phyloP scores from a whole-genome alignment of 2,113 vertebrate genomes.

The Opisthocomus hoazin region DNA sequence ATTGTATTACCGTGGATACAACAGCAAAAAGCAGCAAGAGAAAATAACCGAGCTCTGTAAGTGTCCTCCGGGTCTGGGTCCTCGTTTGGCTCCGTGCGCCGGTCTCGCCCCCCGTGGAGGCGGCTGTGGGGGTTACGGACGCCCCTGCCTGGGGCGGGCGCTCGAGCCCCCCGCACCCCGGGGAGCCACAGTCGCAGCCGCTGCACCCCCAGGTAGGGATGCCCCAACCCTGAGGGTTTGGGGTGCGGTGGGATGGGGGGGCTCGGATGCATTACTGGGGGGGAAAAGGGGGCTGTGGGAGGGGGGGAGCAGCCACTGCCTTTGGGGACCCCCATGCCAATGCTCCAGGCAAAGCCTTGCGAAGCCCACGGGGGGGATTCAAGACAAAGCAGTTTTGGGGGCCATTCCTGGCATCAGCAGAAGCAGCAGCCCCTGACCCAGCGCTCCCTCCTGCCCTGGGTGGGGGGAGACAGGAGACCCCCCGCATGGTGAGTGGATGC shows the following conservation, averaged over 20 bases:
- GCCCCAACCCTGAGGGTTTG: background rate
- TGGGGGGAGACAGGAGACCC: background rate
- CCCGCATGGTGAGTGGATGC: rapidly evolving
- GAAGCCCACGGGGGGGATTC: rapidly evolving
- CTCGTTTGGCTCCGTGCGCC: background rate
- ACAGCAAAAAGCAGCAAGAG: slow-evolving; percentile 69
- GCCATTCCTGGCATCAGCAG: background rate
- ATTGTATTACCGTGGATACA: slow-evolving; percentile 87
- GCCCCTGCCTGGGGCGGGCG: rapidly evolving
- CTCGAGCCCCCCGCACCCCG: rapidly evolving
- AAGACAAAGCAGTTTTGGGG: background rate
- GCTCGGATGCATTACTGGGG: background rate
- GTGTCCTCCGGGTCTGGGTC: slow-evolving; percentile 36
- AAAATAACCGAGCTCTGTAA: slow-evolving; percentile 70
- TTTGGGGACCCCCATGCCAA: background rate
- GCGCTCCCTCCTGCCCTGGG: no score
- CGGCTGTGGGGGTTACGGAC: background rate
- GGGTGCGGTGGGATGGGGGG: background rate
- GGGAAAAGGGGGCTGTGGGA: background rate
- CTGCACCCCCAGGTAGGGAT: background rate
- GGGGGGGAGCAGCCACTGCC: background rate
- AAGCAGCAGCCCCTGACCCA: background rate
- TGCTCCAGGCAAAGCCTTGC: background rate
- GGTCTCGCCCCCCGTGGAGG: background rate
- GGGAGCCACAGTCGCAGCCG: background rate